Conservation (phyloP, 1,140 invertebrate genomes). For the Cardiocondyla obscurior region DNA sequence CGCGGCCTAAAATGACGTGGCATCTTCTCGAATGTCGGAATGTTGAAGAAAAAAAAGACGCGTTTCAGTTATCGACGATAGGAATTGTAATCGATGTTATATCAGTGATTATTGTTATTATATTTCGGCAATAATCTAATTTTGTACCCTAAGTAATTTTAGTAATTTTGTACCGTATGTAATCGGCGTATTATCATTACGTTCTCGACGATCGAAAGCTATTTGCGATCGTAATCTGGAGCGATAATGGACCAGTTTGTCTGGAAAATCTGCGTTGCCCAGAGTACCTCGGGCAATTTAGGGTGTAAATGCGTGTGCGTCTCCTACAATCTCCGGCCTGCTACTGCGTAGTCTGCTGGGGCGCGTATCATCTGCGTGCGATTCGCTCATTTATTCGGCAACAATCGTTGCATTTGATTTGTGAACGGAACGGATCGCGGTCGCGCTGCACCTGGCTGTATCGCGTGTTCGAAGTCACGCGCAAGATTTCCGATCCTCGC, state of each 20-base stretch:
- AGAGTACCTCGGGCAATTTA: background rate
- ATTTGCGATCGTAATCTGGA: constrained; percentile 15
- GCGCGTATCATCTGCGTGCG: too few species aligned
- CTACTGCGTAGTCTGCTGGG: too few species aligned
- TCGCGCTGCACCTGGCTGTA: too few species aligned
- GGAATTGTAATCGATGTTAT: constrained; percentile 13
- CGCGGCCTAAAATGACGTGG: constrained; percentile 51
- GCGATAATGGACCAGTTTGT: constrained; percentile 20
- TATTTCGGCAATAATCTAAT: background rate
- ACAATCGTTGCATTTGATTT: too few species aligned
- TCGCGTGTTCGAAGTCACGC: too few species aligned
- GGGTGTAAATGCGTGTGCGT: constrained; percentile 12
- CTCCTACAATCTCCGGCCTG: too few species aligned
- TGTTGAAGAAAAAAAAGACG: constrained; percentile 1
- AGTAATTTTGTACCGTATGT: background rate
- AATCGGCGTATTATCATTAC: background rate
- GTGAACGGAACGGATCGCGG: too few species aligned
- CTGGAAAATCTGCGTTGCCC: constrained; percentile 34
- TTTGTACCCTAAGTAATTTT: background rate
- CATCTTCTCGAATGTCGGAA: constrained; percentile 23
- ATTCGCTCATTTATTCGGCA: too few species aligned
- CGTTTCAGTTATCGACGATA: constrained; percentile 5
- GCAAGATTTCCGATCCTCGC: too few species aligned
- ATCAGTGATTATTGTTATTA: constrained; percentile 5
- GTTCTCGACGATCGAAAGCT: constrained; percentile 20